A percentile compares a stretch with the other conserved stretches of the same genome.
Conservation (phyloP, 2,888 invertebrate genomes). For the Drepana falcataria region DNA sequence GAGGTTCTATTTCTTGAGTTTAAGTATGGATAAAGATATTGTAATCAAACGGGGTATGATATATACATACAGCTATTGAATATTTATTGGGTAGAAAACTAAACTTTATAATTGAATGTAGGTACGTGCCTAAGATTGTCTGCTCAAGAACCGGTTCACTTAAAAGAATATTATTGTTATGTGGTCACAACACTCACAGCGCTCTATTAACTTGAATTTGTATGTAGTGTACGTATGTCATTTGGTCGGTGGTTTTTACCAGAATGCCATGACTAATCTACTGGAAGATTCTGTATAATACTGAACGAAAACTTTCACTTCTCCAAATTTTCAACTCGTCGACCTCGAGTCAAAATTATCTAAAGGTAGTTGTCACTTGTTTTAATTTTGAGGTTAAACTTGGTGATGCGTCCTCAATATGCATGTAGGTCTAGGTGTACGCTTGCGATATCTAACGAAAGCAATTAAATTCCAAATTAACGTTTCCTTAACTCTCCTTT, state of each 20-base stretch:
- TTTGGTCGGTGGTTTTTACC: constrained; percentile 32
- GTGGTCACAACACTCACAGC: constrained; percentile 33
- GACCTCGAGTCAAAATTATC: neutral
- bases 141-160: constrained; percentile 62
- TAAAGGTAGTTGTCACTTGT: neutral
- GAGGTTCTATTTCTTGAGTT: no score
- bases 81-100: neutral
- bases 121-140: constrained; percentile 45
- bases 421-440: neutral
- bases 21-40: no score
- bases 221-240: constrained; percentile 15
- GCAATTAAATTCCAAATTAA: neutral
- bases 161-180: constrained; percentile 61
- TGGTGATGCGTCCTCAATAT: neutral
- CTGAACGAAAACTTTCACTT: constrained; percentile 12
- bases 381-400: neutral
- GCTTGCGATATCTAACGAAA: neutral
- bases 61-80: neutral
- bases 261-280: constrained; percentile 25
- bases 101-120: constrained; percentile 36
- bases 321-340: constrained; percentile 4
- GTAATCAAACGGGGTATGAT: neutral
- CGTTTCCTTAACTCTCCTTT: neutral
- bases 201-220: neutral
- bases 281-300: constrained; percentile 2